phyloP scores from a whole-genome alignment of 2,113 vertebrate species.

The Chiloscyllium plagiosum region DNA sequence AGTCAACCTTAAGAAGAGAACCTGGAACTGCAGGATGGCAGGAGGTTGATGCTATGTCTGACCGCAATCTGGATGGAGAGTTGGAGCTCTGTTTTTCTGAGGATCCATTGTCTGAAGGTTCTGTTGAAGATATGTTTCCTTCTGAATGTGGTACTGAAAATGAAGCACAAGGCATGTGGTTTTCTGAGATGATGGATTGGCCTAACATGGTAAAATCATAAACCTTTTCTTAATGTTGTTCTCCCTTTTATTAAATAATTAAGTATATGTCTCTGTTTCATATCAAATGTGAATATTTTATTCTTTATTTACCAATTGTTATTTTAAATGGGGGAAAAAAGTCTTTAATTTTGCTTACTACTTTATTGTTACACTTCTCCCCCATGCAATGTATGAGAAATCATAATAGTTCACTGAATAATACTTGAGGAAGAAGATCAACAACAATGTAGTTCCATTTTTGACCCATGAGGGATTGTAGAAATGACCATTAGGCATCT shows the following conservation, averaged over 20 bases:
- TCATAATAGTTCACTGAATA: background rate
- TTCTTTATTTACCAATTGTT: background rate
- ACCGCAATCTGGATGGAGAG: conserved; percentile 56
- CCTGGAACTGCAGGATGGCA: conserved; percentile 56
- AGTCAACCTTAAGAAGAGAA: conserved; percentile 56
- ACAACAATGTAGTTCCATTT: background rate
- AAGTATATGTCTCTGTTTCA: background rate
- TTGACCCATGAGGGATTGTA: background rate
- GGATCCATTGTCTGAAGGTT: conserved; percentile 64
- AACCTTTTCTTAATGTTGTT: background rate
- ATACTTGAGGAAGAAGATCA: background rate
- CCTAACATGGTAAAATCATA: conserved; percentile 35
- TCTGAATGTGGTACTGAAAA: conserved; percentile 56
- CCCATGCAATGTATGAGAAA: background rate
- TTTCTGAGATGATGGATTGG: conserved; percentile 40
- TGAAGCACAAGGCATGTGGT: conserved; percentile 38
- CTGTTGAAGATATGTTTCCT: conserved; percentile 65
- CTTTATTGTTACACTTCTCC: background rate
- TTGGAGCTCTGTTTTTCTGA: conserved; percentile 68
- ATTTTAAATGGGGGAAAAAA: background rate
- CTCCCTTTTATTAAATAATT: background rate
- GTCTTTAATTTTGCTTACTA: background rate
- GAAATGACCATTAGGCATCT: background rate
- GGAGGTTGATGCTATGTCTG: conserved; percentile 51
- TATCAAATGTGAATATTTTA: background rate